phyloP scores from a whole-genome alignment of 2,888 invertebrate genomes.

The Dioctria linearis region DNA sequence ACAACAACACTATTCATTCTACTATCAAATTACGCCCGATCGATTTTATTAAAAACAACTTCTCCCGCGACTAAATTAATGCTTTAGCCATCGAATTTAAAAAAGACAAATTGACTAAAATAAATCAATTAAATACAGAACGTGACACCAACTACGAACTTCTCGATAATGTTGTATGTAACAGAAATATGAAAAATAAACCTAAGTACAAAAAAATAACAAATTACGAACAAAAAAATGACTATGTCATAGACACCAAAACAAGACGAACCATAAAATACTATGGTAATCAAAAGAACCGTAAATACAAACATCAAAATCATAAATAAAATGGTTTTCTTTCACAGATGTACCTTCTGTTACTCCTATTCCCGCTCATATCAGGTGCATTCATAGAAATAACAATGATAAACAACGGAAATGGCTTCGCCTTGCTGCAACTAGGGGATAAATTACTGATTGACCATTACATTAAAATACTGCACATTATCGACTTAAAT shows the following conservation, averaged over 20 bases:
- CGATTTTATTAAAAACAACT: constrained; percentile 5
- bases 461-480: no score
- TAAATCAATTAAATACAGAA: constrained; percentile 20
- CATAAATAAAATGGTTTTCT: constrained; percentile 3
- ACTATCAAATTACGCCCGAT: constrained; percentile 4
- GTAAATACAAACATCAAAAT: constrained; percentile 10
- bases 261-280: constrained; percentile 7
- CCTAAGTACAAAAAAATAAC: constrained; percentile 29
- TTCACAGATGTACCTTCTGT: background rate
- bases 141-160: background rate
- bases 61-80: constrained; percentile 12
- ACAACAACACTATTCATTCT: constrained; percentile 30
- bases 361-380: no score
- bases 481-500: background rate
- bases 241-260: constrained; percentile 13
- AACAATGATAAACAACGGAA: no score
- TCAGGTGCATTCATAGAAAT: no score
- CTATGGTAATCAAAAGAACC: background rate
- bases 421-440: no score
- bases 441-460: no score
- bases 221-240: background rate
- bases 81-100: background rate
- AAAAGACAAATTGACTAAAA: constrained; percentile 20
- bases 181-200: constrained; percentile 20
- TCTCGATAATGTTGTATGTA: background rate